These are phyloP conservation scores for Euura saliciscinereae DNA, from an alignment of 1,140 invertebrate genomes.

Conservation along the genomic window DNA sequence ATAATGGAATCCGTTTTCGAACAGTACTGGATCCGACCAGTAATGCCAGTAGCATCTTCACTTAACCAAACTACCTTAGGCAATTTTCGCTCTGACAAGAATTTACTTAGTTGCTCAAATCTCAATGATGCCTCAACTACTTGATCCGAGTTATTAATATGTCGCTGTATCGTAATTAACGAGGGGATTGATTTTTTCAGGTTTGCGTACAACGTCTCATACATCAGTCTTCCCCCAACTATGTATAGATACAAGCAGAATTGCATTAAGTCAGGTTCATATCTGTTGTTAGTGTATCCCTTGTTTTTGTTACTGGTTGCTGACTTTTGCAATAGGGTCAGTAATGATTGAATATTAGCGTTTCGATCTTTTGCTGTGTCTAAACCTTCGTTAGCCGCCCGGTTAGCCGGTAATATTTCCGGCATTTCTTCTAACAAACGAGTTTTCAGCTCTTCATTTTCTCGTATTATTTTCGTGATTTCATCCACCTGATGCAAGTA, in stretches of 20 bases:
- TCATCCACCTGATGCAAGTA: background rate
- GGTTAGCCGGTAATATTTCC: background rate
- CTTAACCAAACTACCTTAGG: background rate
- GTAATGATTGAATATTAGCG: background rate
- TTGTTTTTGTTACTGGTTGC: background rate
- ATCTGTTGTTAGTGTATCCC: background rate
- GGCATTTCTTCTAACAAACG: background rate
- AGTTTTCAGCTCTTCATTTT: slow-evolving; percentile 4
- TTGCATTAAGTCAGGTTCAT: background rate
- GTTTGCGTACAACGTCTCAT: slow-evolving; percentile 6
- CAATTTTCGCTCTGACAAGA: background rate
- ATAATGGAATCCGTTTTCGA: slow-evolving; percentile 10
- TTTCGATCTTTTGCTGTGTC: background rate
- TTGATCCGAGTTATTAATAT: background rate
- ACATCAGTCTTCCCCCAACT: background rate
- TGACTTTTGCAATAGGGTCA: background rate
- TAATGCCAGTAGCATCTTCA: slow-evolving; percentile 13
- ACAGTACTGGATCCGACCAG: slow-evolving; percentile 11
- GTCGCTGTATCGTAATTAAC: background rate
- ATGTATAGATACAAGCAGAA: background rate
- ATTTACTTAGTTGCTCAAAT: background rate
- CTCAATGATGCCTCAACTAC: background rate
- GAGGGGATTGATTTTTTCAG: background rate
- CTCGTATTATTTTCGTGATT: background rate
- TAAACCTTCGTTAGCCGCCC: background rate